phyloP scores from a whole-genome alignment of 1,140 invertebrate genomes.

The Drosophila subpulchrella region DNA sequence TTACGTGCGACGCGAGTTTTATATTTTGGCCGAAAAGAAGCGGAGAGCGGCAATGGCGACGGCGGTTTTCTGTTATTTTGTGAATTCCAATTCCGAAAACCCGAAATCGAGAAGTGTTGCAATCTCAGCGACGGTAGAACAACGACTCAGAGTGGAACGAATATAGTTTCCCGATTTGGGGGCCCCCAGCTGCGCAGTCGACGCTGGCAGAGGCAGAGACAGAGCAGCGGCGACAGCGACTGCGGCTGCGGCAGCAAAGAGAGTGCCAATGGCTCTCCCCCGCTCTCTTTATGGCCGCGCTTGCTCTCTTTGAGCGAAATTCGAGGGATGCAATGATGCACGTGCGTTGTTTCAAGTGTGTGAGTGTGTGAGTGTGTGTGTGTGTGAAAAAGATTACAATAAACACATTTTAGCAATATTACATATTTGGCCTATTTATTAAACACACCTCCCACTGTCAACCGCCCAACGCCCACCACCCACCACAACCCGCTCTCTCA shows the following conservation, averaged over 20 bases:
- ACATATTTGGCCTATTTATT: conserved; percentile 83
- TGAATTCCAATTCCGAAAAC: conserved; percentile 29
- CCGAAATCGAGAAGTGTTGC: conserved; percentile 74
- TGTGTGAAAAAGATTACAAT: conserved; percentile 74
- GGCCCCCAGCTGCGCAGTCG: conserved; percentile 65
- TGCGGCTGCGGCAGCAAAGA: not conserved
- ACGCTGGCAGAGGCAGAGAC: conserved; percentile 23
- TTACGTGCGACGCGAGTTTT: conserved; percentile 47
- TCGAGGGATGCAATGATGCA: conserved; percentile 74
- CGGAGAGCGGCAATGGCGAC: conserved; percentile 22
- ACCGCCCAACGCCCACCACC: conserved; percentile 14
- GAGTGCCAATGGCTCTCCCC: not conserved
- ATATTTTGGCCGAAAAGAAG: conserved; percentile 40
- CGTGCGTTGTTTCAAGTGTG: conserved; percentile 47
- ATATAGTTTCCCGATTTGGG: conserved; percentile 54
- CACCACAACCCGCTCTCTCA: conserved; percentile 11
- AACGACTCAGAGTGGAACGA: conserved; percentile 70
- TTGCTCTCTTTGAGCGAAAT: conserved; percentile 42
- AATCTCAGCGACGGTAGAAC: conserved; percentile 83
- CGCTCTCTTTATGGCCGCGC: conserved; percentile 44
- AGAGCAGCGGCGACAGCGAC: not conserved
- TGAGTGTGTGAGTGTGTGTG: conserved; percentile 13
- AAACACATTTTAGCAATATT: conserved; percentile 82
- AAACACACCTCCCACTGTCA: conserved; percentile 35
- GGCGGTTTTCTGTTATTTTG: conserved; percentile 29